Evolutionary conservation across 2,888 invertebrate genomes (phyloP), one percentile per base, ranked within the genome.

Genomic region (Anarsia innoxiella): DNA sequence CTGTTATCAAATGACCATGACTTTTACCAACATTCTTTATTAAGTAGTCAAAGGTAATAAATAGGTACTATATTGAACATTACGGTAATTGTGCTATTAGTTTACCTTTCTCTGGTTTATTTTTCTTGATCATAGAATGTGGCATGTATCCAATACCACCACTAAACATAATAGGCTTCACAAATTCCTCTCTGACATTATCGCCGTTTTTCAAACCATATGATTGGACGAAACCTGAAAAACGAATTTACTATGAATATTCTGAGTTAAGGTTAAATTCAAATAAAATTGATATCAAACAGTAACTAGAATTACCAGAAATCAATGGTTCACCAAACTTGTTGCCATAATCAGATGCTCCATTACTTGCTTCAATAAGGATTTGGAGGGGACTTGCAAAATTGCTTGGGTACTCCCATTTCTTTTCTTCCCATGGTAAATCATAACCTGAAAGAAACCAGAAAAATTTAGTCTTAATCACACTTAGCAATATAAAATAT

Each of bases 131-230:
- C 91, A 95, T 93, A 14, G 82, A 71, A 2, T 91, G 90, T 44
- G 96, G 94, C 89, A 99, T 93, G 36, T 91, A 91, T 2, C 99
- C 99, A 44, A 99, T 89, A 14, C 99, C 98, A 31, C 94, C 99
- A 59, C 96, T 97, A 65, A 99, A 99, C 98, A 99, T 98, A 41
- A 99, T 98, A 0, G 99, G 99, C 65, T 99, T 99, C 8, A 99
- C 93, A 86, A 94, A 99, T 72, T 99, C 99, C 38, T 93, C 89
- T 39, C 97, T 86, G 45, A 89, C 87, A 10, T 88, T 88, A 15
- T 84, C 77, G 0, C 85, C 82, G 54, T 92, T 88, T 12, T 85
- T 80, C 62, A 94, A 76, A 1, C 98, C 98, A 67, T 95, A 99
- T 0, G 97, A 93, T 37, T 97, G 89, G 0, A 93, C 92, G 70